Percentiles rank a stretch among this genome's conserved stretches.
phyloP scores from a whole-genome alignment of 1,140 invertebrate genomes.

The Sarcophaga bullata region DNA sequence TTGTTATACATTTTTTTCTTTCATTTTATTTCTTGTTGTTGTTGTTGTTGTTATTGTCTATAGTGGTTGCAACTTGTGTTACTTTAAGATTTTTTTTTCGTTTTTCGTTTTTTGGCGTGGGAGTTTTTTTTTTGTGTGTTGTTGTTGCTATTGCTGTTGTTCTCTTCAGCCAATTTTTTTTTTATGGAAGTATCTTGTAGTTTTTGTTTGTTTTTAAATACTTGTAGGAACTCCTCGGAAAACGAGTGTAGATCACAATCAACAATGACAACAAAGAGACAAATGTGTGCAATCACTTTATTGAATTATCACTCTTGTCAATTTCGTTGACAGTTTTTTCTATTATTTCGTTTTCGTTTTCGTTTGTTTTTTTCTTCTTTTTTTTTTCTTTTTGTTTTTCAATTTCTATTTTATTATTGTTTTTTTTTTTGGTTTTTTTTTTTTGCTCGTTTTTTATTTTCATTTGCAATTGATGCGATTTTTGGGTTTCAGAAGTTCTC shows the following conservation, averaged over 20 bases:
- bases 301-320: slow-evolving; percentile 44
- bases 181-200: slow-evolving; percentile 35
- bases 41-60: background rate
- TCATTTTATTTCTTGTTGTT: too few relatives aligned
- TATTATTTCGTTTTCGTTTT: background rate
- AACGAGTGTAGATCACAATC: slow-evolving; percentile 54
- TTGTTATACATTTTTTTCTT: slow-evolving; percentile 8
- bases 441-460: background rate
- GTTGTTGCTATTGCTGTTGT: too few relatives aligned
- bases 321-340: slow-evolving; percentile 42
- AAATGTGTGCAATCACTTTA: slow-evolving; percentile 57
- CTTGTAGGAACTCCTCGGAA: slow-evolving; percentile 37
- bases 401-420: background rate
- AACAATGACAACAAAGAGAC: slow-evolving; percentile 52
- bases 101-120: slow-evolving; percentile 47
- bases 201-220: slow-evolving; percentile 51
- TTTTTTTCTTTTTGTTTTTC: background rate
- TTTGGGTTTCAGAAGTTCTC: slow-evolving; percentile 37
- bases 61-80: slow-evolving; percentile 9
- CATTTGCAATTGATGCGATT: slow-evolving; percentile 22
- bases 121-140: slow-evolving; percentile 5
- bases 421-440: background rate
- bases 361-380: background rate
- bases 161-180: background rate
- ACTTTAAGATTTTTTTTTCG: too few relatives aligned